Conservation (phyloP, 2,797 vertebrate genomes). For the Spheniscus humboldti region DNA sequence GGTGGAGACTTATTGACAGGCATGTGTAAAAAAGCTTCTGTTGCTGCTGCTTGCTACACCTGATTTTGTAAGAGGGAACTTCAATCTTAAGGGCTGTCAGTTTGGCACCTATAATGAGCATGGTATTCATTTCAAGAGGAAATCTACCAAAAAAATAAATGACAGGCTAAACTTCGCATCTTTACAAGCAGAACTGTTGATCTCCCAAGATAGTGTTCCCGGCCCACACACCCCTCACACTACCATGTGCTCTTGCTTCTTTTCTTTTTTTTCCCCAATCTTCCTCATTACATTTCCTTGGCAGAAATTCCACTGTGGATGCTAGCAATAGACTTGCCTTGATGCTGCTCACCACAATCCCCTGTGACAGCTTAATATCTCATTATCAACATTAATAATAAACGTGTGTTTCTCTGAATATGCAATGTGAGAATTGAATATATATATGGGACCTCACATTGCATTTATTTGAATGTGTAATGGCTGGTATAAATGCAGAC, state of each 20-base stretch:
- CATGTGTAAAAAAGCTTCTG: background rate
- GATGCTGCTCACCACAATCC: constrained; percentile 20
- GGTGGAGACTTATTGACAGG: background rate
- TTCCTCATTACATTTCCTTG: constrained; percentile 16
- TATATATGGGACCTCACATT: background rate
- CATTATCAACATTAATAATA: constrained; percentile 57
- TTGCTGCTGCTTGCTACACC: background rate
- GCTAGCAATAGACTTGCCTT: constrained; percentile 20
- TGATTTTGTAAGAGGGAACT: background rate
- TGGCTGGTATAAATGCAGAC: background rate
- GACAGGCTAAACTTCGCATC: constrained; percentile 28
- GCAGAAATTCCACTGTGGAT: constrained; percentile 44
- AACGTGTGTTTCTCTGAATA: constrained; percentile 9
- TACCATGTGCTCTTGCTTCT: background rate
- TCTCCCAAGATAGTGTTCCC: constrained; percentile 29
- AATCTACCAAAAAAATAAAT: constrained; percentile 21
- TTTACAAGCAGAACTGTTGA: constrained; percentile 28
- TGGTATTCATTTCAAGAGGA: constrained; percentile 29
- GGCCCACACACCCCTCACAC: constrained; percentile 21
- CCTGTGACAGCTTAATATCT: constrained; percentile 50
- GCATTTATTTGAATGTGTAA: constrained; percentile 6
- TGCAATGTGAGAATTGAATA: background rate
- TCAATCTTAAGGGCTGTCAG: constrained; percentile 17
- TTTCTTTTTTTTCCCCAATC: background rate
- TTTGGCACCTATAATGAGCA: constrained; percentile 17